phyloP scores from a whole-genome alignment of 2,888 invertebrate species.

The Smittia aterrima region DNA sequence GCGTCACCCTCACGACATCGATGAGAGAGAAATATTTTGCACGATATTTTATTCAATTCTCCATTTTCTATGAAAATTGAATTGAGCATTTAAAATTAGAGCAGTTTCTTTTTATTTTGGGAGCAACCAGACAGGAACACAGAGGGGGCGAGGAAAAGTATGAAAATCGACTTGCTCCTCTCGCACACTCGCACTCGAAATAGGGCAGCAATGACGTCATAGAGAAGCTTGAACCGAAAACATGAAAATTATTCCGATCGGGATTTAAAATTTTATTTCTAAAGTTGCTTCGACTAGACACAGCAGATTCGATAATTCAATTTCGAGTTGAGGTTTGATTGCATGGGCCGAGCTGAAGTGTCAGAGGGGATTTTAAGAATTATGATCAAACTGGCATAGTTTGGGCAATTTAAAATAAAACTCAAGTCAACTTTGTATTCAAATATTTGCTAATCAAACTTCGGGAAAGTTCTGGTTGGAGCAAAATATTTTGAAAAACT shows the following conservation, averaged over 20 bases:
- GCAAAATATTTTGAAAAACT: too few species aligned
- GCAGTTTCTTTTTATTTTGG: background rate
- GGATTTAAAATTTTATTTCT: background rate
- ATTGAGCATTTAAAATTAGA: background rate
- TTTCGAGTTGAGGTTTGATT: too few species aligned
- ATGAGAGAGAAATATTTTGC: background rate
- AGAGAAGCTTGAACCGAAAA: background rate
- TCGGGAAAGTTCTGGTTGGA: background rate
- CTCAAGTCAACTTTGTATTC: too few species aligned
- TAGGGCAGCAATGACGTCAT: slow-evolving; percentile 20
- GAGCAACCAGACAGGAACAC: background rate
- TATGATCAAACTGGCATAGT: too few species aligned
- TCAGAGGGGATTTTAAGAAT: too few species aligned
- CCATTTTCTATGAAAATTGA: slow-evolving; percentile 1
- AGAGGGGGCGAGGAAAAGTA: background rate
- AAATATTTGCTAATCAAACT: too few species aligned
- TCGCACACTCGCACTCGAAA: background rate
- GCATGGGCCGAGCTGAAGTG: background rate
- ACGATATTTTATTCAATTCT: background rate
- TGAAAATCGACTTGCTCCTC: slow-evolving; percentile 7
- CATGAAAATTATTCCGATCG: background rate
- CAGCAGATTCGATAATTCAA: background rate
- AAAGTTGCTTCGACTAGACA: background rate
- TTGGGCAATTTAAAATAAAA: too few species aligned
- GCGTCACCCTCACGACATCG: background rate